phyloP scores from a whole-genome alignment of 2,113 vertebrate genomes.

The Chauna torquata region DNA sequence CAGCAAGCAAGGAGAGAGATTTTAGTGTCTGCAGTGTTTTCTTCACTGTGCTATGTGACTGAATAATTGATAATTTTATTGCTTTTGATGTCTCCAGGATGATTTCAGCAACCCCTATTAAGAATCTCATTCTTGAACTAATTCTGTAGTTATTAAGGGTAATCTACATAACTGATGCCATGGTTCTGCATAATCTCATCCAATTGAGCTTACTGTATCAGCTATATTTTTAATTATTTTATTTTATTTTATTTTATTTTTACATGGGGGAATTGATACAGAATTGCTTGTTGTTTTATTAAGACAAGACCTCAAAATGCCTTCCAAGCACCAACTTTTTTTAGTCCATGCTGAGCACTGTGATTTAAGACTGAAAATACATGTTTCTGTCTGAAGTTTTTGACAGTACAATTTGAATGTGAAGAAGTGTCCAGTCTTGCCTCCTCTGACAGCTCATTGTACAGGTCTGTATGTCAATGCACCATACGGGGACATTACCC shows the following conservation, averaged over 20 bases:
- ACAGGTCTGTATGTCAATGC: background rate
- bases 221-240: background rate
- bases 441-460: conserved; percentile 8
- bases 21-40: background rate
- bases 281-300: background rate
- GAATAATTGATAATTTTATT: background rate
- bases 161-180: background rate
- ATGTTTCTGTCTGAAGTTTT: background rate
- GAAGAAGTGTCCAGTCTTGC: background rate
- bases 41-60: background rate
- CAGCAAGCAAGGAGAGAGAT: background rate
- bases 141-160: background rate
- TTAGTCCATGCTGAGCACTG: background rate
- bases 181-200: background rate
- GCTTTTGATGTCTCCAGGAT: background rate
- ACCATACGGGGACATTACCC: background rate
- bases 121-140: background rate
- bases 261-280: background rate
- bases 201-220: background rate
- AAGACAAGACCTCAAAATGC: background rate
- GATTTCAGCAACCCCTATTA: background rate
- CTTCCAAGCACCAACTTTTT: background rate
- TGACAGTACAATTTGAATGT: conserved; percentile 12
- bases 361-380: conserved; percentile 18
- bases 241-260: too few species aligned